Conservation (phyloP, 2,888 invertebrate species). For the Tillus elongatus region DNA sequence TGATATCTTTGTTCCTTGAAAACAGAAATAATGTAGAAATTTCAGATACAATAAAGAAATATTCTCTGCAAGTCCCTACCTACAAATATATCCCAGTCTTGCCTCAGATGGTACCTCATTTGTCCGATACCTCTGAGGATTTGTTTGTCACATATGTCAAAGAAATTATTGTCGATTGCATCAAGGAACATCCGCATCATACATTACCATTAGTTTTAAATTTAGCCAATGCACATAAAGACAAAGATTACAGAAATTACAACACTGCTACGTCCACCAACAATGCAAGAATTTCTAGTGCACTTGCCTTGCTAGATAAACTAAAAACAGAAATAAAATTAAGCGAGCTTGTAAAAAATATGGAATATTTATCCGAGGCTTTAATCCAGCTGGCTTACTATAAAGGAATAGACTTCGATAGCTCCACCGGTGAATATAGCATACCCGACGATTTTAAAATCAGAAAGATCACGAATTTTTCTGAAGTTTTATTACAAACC, state of each 20-base stretch:
- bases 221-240: conserved; percentile 58
- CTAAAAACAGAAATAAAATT: conserved; percentile 36
- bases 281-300: conserved; percentile 50
- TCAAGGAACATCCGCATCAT: conserved; percentile 80
- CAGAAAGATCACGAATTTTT: conserved; percentile 50
- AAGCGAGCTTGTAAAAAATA: conserved; percentile 47
- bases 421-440: conserved; percentile 26
- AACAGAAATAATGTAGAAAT: conserved; percentile 51
- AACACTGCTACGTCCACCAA: conserved; percentile 27
- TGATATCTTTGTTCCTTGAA: conserved; percentile 78
- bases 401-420: conserved; percentile 10
- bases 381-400: conserved; percentile 53
- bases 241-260: conserved; percentile 38
- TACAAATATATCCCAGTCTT: conserved; percentile 78
- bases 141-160: conserved; percentile 49
- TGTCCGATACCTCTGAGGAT: conserved; percentile 47
- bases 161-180: conserved; percentile 52
- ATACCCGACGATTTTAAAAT: conserved; percentile 50
- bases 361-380: conserved; percentile 55
- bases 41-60: conserved; percentile 38
- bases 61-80: conserved; percentile 55
- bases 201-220: conserved; percentile 68
- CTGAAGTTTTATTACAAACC: conserved; percentile 61
- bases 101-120: conserved; percentile 78
- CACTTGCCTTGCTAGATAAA: conserved; percentile 45